phyloP scores from a whole-genome alignment of 2,113 vertebrate species.

The Pollimyrus isidori region DNA sequence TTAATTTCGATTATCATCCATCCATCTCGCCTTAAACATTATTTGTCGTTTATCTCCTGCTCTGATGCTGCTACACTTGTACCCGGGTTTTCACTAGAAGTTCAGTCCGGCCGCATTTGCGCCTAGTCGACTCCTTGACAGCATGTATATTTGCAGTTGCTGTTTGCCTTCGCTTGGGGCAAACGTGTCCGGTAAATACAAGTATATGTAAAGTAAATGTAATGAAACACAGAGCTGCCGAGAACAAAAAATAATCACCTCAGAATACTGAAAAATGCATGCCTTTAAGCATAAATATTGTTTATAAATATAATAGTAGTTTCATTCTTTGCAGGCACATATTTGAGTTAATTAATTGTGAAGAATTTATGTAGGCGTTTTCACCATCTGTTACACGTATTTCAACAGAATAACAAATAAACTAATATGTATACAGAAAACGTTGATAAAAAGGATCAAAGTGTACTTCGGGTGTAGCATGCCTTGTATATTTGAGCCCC shows the following conservation, averaged over 20 bases:
- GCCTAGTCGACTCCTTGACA: background rate
- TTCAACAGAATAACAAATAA: background rate
- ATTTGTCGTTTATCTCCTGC: background rate
- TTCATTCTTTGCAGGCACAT: background rate
- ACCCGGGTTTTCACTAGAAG: background rate
- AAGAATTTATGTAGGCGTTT: background rate
- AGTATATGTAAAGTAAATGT: background rate
- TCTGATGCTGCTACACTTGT: background rate
- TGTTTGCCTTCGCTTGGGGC: background rate
- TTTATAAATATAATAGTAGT: background rate
- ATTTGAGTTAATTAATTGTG: background rate
- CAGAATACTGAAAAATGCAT: background rate
- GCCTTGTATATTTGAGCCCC: constrained; percentile 14
- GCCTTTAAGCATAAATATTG: background rate
- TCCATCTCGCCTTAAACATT: background rate
- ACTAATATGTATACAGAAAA: background rate
- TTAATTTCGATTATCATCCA: background rate
- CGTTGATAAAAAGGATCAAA: background rate
- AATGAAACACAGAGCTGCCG: background rate
- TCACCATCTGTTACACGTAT: background rate
- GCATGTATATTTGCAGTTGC: background rate
- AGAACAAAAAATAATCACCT: background rate
- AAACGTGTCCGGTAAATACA: background rate
- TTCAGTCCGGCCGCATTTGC: background rate
- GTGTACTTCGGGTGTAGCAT: background rate